Base-by-base conservation (phyloP, 2,888 invertebrate genomes). In the Stenolophus ochropezus region DNA sequence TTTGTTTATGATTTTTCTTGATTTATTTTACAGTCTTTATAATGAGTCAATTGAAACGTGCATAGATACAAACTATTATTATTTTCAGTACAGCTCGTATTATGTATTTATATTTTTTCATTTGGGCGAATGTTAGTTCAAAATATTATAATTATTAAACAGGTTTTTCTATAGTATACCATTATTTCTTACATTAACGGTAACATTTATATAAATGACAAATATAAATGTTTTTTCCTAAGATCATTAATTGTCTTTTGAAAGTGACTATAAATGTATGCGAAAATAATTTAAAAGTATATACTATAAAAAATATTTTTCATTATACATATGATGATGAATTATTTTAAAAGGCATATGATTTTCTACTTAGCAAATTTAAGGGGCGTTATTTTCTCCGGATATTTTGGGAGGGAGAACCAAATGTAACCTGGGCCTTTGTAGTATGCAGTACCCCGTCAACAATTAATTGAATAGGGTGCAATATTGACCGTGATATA, bases 381-480 rank as follows among this genome's bases (percentile, higher is more conserved):
- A 18, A 18, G 33, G 65, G 65, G 65, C 65, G 65, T 65, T 65
- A 65, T 65, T 33, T 65, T 33, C 65, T 65, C 27, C 8, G 65
- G 16, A 8, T 18, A 65, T 65, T 65, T 65, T 14, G 18, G 33
- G 33, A 27, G 65, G 65, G 65, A 18, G 65, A 65, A 11, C 16
- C 33, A 65, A 65, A 65, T 11, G 33, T 65, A 65, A 65, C 65
- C 58, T 65, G 33, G 23, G 33, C 5, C 21, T 18, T 14, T 58
- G 56, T 58, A 25, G 4, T n/a, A 25, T 61, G 6, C 27, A 11
- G 25, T n/a, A 25, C 16, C 33, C 65, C 33, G 65, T 65, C 33
- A 65, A 65, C 65, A 65, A 65, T 65, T 65, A 65, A 65, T 33
- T 65, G 65, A 65, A 65, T 33, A 33, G 33, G 27, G 14, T 42